Evolutionary conservation across 2,797 vertebrate species (phyloP).

Genomic region (Iguana delicatissima): DNA sequence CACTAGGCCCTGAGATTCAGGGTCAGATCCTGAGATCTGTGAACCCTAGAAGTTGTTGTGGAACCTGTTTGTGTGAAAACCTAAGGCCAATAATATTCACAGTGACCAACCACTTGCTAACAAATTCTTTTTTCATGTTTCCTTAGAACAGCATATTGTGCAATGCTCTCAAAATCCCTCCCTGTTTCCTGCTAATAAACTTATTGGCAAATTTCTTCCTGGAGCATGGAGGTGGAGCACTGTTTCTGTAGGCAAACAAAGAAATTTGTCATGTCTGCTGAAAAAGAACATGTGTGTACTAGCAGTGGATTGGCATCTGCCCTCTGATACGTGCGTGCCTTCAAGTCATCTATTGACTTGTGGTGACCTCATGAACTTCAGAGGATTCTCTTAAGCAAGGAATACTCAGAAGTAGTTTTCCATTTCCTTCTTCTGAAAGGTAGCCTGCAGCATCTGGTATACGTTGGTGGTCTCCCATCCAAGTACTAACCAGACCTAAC

Average conservation of each 20-base stretch:
- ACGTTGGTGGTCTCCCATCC: no score
- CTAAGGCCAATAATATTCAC: background rate
- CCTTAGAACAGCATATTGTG: background rate
- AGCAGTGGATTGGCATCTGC: background rate
- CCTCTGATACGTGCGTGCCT: background rate
- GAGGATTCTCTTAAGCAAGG: no score
- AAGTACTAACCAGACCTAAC: no score
- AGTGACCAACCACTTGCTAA: background rate
- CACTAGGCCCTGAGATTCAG: no score
- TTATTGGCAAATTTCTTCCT: background rate
- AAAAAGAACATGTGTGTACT: background rate
- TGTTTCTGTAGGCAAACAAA: background rate
- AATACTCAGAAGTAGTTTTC: no score
- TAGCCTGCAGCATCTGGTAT: background rate
- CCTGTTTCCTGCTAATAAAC: background rate
- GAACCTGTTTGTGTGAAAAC: background rate
- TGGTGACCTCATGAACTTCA: no score
- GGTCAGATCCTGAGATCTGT: no score
- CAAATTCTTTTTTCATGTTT: background rate
- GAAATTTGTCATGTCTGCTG: background rate
- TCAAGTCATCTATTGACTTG: no score
- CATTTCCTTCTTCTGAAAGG: background rate
- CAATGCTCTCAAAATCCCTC: background rate
- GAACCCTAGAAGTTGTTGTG: background rate
- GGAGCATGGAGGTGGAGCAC: background rate